Evolutionary conservation across 2,888 invertebrate species (phyloP).

Genomic region (Agrotis clavis): DNA sequence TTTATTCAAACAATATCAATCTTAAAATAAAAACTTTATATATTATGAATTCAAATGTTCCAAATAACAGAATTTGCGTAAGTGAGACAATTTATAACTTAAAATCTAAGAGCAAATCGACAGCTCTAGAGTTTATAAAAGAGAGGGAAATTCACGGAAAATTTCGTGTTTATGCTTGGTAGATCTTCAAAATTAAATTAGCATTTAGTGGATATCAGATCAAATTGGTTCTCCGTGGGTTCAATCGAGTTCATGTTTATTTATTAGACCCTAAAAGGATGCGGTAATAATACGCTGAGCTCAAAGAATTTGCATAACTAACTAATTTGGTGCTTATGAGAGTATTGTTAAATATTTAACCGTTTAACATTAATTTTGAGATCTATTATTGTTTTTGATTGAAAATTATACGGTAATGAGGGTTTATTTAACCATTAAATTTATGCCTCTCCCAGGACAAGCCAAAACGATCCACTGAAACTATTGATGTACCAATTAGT

Average conservation of each 20-base stretch:
- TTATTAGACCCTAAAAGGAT: constrained; percentile 85
- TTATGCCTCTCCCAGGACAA: too few relatives aligned
- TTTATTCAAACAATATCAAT: constrained; percentile 27
- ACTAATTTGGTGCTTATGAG: constrained; percentile 76
- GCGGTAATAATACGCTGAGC: constrained; percentile 81
- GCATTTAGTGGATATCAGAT: constrained; percentile 84
- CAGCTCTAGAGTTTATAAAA: constrained; percentile 68
- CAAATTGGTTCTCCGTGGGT: constrained; percentile 79
- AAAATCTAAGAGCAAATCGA: constrained; percentile 52
- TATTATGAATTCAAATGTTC: constrained; percentile 30
- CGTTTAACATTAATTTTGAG: constrained; percentile 28
- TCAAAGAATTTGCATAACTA: constrained; percentile 83
- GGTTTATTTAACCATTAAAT: neutral
- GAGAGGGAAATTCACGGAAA: constrained; percentile 66
- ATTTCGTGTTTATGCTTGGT: constrained; percentile 67
- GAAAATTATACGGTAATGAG: neutral
- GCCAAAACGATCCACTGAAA: too few relatives aligned
- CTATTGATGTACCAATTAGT: too few relatives aligned
- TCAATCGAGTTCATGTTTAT: constrained; percentile 85
- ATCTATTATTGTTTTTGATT: constrained; percentile 12
- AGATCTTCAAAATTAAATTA: constrained; percentile 80
- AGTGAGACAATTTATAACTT: constrained; percentile 52
- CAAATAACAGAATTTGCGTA: constrained; percentile 30
- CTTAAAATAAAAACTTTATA: constrained; percentile 15
- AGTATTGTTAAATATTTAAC: constrained; percentile 57